Evolutionary conservation across 2,113 vertebrate genomes (phyloP), one percentile per base, ranked within the genome.

Genomic region (Leucoraja erinaceus): DNA sequence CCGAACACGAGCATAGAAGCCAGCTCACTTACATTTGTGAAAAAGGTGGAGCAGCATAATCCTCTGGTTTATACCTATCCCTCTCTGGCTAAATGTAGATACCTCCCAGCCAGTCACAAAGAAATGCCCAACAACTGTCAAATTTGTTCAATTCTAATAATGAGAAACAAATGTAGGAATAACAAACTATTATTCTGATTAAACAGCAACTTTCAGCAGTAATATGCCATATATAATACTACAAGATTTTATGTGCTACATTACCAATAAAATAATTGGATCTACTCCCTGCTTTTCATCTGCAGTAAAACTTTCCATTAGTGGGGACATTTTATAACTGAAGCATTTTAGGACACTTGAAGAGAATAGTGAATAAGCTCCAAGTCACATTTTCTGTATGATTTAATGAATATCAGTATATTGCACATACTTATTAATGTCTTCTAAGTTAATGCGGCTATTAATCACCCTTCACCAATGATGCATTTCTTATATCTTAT

Each of bases 361-460:
- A 28, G 8, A 16, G 9, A 61, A 84, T 0, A 84, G 54, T 61
- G 14, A 84, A 84, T 12, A 84, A n/a, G 81, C 28, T 9, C 81
- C 56, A n/a, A 61, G 56, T 84, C 81, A 56, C 56, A 14, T 25
- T 59, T 84, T 28, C 22, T 59, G 56, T 83, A 56, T 18, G 20
- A 83, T 83, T 83, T 83, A 83, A 83, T 83, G 25, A 20, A 20
- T 56, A 47, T 56, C 81, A 84, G 8, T 84, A 28, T 84, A 56
- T n/a, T 84, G 81, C 9, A 84, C 81, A 84, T 84, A 84, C 22
- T 61, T 61, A 61, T 84, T 61, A 59, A 84, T 61, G 9, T 84
- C 11, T n/a, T 59, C 56, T 59, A 61, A 54, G 79, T 83, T 47
- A 56, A 79, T 31, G 16, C 47, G 38, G 78, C 16, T 18, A 79